phyloP scores from a whole-genome alignment of 2,888 invertebrate species.

The Caenorhabditis angaria region DNA sequence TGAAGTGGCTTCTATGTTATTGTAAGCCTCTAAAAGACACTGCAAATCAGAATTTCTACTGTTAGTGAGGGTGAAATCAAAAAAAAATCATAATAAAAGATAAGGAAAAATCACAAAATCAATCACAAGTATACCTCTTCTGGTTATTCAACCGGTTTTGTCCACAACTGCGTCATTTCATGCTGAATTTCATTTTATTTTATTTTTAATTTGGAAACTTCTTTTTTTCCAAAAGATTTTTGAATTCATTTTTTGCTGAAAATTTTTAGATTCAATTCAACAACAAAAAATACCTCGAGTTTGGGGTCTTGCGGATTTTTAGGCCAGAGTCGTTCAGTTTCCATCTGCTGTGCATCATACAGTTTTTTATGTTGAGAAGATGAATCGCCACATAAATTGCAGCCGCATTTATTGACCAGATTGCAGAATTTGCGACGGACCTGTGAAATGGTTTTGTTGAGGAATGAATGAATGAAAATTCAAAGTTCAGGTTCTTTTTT shows the following conservation, averaged over 20 bases:
- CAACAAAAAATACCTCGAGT: constrained; percentile 25
- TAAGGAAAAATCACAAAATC: not conserved
- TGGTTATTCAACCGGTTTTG: constrained; percentile 15
- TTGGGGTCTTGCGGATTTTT: constrained; percentile 28
- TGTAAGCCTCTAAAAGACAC: too few relatives aligned
- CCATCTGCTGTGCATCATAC: constrained; percentile 22
- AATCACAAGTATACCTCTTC: not conserved
- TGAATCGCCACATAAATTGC: constrained; percentile 9
- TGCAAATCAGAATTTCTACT: not conserved
- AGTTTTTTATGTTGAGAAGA: constrained; percentile 24
- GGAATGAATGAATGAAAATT: not conserved
- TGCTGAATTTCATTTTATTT: constrained; percentile 21
- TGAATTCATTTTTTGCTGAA: not conserved
- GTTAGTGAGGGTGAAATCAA: not conserved
- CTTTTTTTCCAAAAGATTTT: too few relatives aligned
- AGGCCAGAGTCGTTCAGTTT: constrained; percentile 29
- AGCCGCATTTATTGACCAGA: constrained; percentile 26
- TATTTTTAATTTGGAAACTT: too few relatives aligned
- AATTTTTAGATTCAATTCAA: not conserved
- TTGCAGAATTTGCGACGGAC: constrained; percentile 40
- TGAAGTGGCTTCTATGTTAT: too few relatives aligned
- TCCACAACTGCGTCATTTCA: constrained; percentile 41
- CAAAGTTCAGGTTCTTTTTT: too few relatives aligned
- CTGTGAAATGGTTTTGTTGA: constrained; percentile 9
- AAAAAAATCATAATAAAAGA: not conserved